These are phyloP conservation scores for Hirtodrosophila confusa DNA, from an alignment of 2,888 invertebrate species.

Conservation along the genomic window DNA sequence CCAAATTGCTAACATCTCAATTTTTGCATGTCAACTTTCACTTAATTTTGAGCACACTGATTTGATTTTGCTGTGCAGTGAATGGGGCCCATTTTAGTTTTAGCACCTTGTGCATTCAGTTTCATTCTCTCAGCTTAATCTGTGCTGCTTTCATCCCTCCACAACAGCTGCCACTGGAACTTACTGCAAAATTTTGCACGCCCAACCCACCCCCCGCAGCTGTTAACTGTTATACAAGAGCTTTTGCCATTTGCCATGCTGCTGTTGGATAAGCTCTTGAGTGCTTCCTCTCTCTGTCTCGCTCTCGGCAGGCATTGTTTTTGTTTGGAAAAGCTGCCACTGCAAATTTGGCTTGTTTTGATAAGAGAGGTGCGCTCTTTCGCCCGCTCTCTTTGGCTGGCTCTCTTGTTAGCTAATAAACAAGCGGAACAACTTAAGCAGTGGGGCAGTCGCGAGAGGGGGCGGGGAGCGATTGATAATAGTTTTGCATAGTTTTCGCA, in stretches of 20 bases:
- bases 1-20: no score
- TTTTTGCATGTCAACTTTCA: no score
- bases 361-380: constrained; percentile 25
- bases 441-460: not conserved
- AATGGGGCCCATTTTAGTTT: no score
- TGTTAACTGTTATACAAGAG: constrained; percentile 45
- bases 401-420: constrained; percentile 43
- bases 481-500: constrained; percentile 48
- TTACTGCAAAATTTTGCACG: constrained; percentile 29
- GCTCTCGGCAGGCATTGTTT: constrained; percentile 50
- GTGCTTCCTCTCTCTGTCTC: constrained; percentile 39
- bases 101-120: no score
- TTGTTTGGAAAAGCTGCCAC: constrained; percentile 54
- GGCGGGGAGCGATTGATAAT: constrained; percentile 35
- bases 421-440: constrained; percentile 39
- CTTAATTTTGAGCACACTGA: no score
- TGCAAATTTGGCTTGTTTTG: constrained; percentile 38
- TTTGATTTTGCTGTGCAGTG: no score
- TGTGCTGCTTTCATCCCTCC: no score
- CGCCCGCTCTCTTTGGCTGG: constrained; percentile 3
- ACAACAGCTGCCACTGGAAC: constrained; percentile 18
- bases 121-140: no score
- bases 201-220: constrained; percentile 20
- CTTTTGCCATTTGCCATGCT: constrained; percentile 11
- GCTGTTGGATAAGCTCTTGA: constrained; percentile 6